Evolutionary conservation across 2,888 invertebrate species (phyloP).

Genomic region (Euspilapteryx auroguttella): DNA sequence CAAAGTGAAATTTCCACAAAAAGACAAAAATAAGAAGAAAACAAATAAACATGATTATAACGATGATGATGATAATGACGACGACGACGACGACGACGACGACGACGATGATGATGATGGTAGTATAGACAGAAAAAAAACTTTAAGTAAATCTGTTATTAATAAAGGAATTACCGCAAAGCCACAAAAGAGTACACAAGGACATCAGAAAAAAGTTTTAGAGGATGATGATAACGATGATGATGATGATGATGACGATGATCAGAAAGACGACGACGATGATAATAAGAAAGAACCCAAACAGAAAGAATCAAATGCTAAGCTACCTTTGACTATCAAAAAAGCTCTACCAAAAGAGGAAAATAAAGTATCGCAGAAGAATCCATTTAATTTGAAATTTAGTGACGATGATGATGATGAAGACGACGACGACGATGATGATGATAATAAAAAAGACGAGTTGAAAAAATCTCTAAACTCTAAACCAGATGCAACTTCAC

Average conservation of each 20-base stretch:
- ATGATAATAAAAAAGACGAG: conserved; percentile 4
- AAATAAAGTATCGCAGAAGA: conserved; percentile 12
- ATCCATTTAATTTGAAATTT: conserved; percentile 3
- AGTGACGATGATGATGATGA: conserved; percentile 4
- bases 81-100: too few species aligned
- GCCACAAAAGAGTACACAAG: conserved; percentile 1
- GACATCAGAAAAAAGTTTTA: conserved; percentile 5
- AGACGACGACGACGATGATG: conserved; percentile 9
- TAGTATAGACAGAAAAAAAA: conserved; percentile 9
- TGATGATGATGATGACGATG: conserved; percentile 12
- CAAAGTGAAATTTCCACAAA: neutral
- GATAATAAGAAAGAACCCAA: conserved; percentile 6
- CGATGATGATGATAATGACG: conserved; percentile 4
- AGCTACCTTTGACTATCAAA: neutral
- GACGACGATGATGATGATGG: conserved; percentile 12
- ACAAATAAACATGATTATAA: neutral
- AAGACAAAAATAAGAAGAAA: neutral
- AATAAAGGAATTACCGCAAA: neutral
- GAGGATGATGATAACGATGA: conserved; percentile 10
- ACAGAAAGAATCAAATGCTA: neutral
- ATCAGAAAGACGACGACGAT: conserved; percentile 9
- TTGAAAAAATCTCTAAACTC: conserved; percentile 10
- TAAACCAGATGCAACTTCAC: conserved; percentile 7
- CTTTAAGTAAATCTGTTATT: too few species aligned
- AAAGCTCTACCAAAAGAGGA: conserved; percentile 5